Base-by-base conservation (phyloP, 2,888 invertebrate species). In the Cylindroiulus punctatus region DNA sequence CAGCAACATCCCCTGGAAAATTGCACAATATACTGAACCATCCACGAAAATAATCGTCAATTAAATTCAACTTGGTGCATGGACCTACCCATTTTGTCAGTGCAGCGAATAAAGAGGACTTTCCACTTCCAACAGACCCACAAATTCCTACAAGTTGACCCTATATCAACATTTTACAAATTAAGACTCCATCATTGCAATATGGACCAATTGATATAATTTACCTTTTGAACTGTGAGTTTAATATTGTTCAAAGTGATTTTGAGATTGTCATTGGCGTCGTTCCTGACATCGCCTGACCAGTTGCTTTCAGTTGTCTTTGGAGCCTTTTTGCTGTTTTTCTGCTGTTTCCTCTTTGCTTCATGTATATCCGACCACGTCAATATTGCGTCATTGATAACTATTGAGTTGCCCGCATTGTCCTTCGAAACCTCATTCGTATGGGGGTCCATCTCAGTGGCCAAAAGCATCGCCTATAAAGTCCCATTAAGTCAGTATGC, bases 111-210 rank as follows among this genome's bases (percentile, higher is more conserved):
- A 93, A 90, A 7, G 93, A 93, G 19, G 92, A 92, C 89, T 93
- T 93, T 47, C 93, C 93, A 88, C 92, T 92, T 65, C 93, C 93
- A 5, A 93, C 92, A 22, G 90, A 90, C 0, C 93, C 93, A 89
- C 93, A 93, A 84, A 93, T 91, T 22, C 93, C 93, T 86, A 93
- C 89, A 65, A 93, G 89, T 87, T 91, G 91, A n/a, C 92, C 92
- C 90, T 92, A 87, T 52, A 86, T 76, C 17, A 42, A 88, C 87
- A 84, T n/a, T n/a, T n/a, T n/a, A n/a, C n/a, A n/a, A n/a, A n/a
- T n/a, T n/a, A n/a, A n/a, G n/a, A n/a, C n/a, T n/a, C n/a, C n/a
- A n/a, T n/a, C n/a, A n/a, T n/a, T 2, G 57, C 19, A 52, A 52
- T n/a, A 2, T 57, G 4, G 30, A 14, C 12, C 10, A 14, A 1